phyloP scores from a whole-genome alignment of 2,888 invertebrate genomes.

The Pinctada fucata region DNA sequence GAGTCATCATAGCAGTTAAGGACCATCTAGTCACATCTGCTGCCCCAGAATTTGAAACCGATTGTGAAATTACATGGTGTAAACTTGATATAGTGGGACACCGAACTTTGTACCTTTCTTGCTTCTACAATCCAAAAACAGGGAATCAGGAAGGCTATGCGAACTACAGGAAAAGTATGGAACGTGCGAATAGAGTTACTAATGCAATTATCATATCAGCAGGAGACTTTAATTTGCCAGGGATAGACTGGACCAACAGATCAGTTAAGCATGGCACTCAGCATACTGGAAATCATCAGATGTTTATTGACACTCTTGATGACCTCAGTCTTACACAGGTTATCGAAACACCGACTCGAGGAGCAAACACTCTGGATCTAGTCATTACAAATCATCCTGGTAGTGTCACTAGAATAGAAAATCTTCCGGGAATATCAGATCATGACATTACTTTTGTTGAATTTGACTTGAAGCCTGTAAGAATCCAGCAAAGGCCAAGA shows the following conservation, averaged over 20 bases:
- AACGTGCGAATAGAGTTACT: background rate
- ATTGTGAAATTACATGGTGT: background rate
- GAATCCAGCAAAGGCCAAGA: constrained; percentile 17
- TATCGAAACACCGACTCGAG: constrained; percentile 10
- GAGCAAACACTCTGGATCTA: constrained; percentile 27
- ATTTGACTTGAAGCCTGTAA: constrained; percentile 6
- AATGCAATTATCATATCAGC: background rate
- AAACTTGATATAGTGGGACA: no score
- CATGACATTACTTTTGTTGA: constrained; percentile 36
- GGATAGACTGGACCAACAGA: constrained; percentile 2
- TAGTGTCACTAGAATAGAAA: constrained; percentile 13
- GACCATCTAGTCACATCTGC: background rate
- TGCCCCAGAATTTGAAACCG: background rate
- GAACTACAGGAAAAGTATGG: no score
- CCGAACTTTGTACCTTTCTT: no score
- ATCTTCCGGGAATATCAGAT: constrained; percentile 36
- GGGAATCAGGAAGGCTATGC: no score
- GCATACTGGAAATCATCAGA: no score
- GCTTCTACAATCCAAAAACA: no score
- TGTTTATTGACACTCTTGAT: no score
- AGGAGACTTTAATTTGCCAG: background rate
- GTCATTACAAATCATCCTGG: constrained; percentile 28
- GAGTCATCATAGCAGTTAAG: constrained; percentile 6
- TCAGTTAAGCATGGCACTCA: constrained; percentile 4
- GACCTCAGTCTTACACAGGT: constrained; percentile 3